A percentile compares a stretch with the other conserved stretches of the same genome.
Conservation (phyloP, 2,888 invertebrate genomes). For the Amphipyra berbera region DNA sequence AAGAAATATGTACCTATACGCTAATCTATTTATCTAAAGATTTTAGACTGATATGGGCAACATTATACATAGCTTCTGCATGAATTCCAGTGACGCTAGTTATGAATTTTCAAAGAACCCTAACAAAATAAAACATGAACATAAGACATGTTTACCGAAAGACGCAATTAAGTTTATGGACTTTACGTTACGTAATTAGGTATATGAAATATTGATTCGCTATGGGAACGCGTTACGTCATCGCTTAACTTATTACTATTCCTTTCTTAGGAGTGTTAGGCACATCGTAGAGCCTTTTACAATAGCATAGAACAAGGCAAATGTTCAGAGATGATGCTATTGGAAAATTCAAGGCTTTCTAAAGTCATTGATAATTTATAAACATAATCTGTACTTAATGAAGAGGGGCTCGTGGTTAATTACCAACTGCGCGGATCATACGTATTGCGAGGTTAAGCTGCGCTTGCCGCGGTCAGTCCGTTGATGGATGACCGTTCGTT, state of each 20-base stretch:
- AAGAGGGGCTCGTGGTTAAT: no score
- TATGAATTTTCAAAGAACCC: slow-evolving; percentile 18
- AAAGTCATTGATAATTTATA: not conserved
- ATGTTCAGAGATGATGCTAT: not conserved
- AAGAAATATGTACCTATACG: slow-evolving; percentile 18
- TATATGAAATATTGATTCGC: slow-evolving; percentile 36
- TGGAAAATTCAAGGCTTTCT: not conserved
- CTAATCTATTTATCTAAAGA: slow-evolving; percentile 45
- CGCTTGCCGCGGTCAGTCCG: no score
- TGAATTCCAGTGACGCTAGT: slow-evolving; percentile 22
- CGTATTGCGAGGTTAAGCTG: no score
- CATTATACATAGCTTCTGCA: slow-evolving; percentile 15
- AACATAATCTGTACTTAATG: not conserved
- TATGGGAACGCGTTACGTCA: slow-evolving; percentile 23
- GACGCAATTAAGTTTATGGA: slow-evolving; percentile 20
- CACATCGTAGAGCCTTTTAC: no score
- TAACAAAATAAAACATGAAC: no score
- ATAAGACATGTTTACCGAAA: slow-evolving; percentile 10
- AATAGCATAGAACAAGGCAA: no score
- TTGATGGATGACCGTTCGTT: no score
- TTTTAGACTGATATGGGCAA: slow-evolving; percentile 31
- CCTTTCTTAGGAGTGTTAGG: not conserved
- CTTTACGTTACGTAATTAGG: slow-evolving; percentile 35
- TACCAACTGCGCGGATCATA: no score
- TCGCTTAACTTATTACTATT: slow-evolving; percentile 6